Evolutionary conservation across 2,797 vertebrate species (phyloP).

Genomic region (Sebastes goodei): DNA sequence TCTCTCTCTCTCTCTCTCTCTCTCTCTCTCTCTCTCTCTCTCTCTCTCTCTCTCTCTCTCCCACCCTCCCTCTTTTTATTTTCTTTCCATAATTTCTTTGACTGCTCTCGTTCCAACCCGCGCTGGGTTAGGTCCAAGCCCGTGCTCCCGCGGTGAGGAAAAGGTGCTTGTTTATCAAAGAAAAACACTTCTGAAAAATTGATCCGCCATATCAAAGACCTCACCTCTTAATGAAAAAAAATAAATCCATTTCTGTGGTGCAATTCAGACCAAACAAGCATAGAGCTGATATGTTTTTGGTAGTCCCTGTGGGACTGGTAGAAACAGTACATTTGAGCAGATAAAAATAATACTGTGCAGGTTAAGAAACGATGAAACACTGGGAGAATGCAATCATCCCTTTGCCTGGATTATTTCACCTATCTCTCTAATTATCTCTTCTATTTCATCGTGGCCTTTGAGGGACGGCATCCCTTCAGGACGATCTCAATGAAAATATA

Average conservation of each 20-base stretch:
- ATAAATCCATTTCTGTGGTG: conserved; percentile 60
- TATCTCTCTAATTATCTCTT: conserved; percentile 64
- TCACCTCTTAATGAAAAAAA: conserved; percentile 66
- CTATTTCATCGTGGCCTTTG: conserved; percentile 43
- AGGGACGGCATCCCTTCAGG: conserved; percentile 9
- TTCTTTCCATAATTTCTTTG: conserved; percentile 49
- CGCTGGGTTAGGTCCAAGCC: conserved; percentile 51
- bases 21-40: not conserved
- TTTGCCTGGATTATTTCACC: conserved; percentile 46
- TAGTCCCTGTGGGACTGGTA: conserved; percentile 25
- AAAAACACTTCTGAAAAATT: conserved; percentile 76
- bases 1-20: not conserved
- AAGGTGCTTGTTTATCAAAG: conserved; percentile 69
- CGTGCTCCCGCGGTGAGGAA: conserved; percentile 38
- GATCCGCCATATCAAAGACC: conserved; percentile 74
- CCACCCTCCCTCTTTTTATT: not conserved
- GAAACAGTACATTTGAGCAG: conserved; percentile 33
- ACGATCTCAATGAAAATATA: conserved; percentile 46
- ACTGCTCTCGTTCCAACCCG: conserved; percentile 55
- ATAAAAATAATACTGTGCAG: conserved; percentile 20
- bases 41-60: not conserved
- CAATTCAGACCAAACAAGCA: conserved; percentile 52
- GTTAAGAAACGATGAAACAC: conserved; percentile 27
- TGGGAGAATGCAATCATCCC: conserved; percentile 14
- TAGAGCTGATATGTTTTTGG: conserved; percentile 54